Evolutionary conservation across 2,888 invertebrate genomes (phyloP).

Genomic region (Drosophila cracens): DNA sequence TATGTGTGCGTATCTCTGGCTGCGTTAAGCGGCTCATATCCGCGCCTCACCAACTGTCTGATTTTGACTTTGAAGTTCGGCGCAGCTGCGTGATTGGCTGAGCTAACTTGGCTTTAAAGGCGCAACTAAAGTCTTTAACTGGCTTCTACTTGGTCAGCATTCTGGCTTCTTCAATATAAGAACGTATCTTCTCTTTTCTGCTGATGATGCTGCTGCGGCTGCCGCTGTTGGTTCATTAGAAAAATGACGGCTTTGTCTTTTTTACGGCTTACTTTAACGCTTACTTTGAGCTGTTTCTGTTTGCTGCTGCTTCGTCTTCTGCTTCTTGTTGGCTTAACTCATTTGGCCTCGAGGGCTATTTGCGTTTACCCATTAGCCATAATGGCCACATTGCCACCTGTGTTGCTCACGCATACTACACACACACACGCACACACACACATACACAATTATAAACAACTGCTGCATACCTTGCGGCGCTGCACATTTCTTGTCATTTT

Average conservation of each 20-base stretch:
- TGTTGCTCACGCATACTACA: conserved; percentile 61
- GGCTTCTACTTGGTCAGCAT: conserved; percentile 68
- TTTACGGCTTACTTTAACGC: conserved; percentile 62
- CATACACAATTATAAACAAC: conserved; percentile 4
- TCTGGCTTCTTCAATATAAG: conserved; percentile 18
- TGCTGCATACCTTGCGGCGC: conserved; percentile 70
- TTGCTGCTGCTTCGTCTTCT: conserved; percentile 32
- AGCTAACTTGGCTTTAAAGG: conserved; percentile 63
- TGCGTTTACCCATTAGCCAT: conserved; percentile 72
- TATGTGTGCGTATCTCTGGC: conserved; percentile 45
- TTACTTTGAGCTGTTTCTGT: conserved; percentile 51
- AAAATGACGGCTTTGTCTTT: conserved; percentile 81
- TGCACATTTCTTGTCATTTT: conserved; percentile 45
- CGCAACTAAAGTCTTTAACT: conserved; percentile 78
- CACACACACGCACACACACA: conserved; percentile 21
- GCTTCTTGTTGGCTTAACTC: conserved; percentile 78
- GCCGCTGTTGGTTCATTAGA: conserved; percentile 70
- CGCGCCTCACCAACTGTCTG: conserved; percentile 58
- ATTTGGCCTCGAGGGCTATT: conserved; percentile 67
- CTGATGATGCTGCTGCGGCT: conserved; percentile 7
- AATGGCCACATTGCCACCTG: conserved; percentile 81
- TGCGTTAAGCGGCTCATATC: conserved; percentile 79
- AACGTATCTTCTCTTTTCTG: conserved; percentile 10
- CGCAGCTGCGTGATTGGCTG: conserved; percentile 83
- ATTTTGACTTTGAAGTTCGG: conserved; percentile 83